These are phyloP conservation scores for Sinocyclocheilus maitianheensis DNA, from an alignment of 2,113 vertebrate genomes.

Conservation along the genomic window DNA sequence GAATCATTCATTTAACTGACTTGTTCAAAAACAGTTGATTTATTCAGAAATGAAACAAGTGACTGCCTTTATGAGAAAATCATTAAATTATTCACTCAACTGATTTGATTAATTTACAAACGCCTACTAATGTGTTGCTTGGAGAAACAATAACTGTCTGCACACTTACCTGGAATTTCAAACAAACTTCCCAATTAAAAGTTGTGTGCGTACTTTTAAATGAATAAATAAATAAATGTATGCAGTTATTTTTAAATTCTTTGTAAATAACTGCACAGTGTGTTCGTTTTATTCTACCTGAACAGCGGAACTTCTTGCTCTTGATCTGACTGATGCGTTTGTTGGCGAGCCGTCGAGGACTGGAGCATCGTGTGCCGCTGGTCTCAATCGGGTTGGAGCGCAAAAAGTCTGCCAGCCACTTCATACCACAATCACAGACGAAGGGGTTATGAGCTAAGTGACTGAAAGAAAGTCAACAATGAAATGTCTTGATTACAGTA, in stretches of 20 bases:
- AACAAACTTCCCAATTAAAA: background rate
- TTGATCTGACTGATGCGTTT: slow-evolving; percentile 98
- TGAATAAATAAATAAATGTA: background rate
- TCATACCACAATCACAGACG: slow-evolving; percentile 96
- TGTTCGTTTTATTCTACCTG: slow-evolving; percentile 75
- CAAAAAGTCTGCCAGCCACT: slow-evolving; percentile 96
- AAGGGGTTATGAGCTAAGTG: slow-evolving; percentile 98
- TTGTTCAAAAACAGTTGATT: background rate
- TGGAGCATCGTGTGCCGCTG: slow-evolving; percentile 94
- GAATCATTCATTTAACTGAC: background rate
- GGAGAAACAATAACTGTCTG: background rate
- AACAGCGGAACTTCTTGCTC: slow-evolving; percentile 99
- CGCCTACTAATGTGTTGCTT: background rate
- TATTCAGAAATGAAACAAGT: background rate
- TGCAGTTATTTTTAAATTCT: background rate
- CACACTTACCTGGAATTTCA: background rate
- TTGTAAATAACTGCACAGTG: background rate
- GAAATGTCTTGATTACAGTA: background rate
- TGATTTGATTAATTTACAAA: background rate
- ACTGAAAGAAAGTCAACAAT: slow-evolving; percentile 67
- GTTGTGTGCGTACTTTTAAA: background rate
- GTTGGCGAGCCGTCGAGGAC: slow-evolving; percentile 94
- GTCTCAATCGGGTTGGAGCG: slow-evolving; percentile 97
- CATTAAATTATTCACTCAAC: background rate
- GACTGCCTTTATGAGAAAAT: background rate